Evolutionary conservation across 92 coral and sea anemone genomes (phyloP).

Genomic region (Porites divaricata): DNA sequence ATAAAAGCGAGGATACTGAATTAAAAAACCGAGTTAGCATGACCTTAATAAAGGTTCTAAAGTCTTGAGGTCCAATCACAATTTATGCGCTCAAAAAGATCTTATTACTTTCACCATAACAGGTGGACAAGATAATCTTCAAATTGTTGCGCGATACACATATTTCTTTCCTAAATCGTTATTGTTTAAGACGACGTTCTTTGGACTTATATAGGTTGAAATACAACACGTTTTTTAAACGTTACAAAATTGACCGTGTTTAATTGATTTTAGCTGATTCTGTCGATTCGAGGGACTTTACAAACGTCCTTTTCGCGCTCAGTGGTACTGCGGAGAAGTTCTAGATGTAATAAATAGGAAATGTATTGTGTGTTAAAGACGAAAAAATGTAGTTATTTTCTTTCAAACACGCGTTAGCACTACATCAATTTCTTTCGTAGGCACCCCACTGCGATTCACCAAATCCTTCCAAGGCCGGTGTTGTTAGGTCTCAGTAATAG

Average conservation of each 20-base stretch:
- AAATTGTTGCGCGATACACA: background rate
- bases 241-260: no score
- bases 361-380: background rate
- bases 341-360: background rate
- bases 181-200: no score
- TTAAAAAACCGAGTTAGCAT: no score
- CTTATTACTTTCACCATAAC: no score
- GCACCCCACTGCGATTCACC: background rate
- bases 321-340: background rate
- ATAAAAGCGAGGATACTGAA: background rate
- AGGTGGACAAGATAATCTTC: background rate
- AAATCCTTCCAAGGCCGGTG: background rate
- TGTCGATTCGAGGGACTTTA: background rate
- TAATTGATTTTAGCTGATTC: background rate
- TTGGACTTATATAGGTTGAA: no score
- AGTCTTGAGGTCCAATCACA: no score
- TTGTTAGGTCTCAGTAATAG: background rate
- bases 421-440: background rate
- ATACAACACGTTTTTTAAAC: no score
- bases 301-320: background rate
- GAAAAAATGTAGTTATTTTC: no score
- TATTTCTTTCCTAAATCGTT: no score
- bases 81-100: no score
- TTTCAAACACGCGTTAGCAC: background rate
- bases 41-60: no score